These are phyloP conservation scores for Drosophila nigritarsus DNA, from an alignment of 2,888 invertebrate genomes.

Conservation along the genomic window DNA sequence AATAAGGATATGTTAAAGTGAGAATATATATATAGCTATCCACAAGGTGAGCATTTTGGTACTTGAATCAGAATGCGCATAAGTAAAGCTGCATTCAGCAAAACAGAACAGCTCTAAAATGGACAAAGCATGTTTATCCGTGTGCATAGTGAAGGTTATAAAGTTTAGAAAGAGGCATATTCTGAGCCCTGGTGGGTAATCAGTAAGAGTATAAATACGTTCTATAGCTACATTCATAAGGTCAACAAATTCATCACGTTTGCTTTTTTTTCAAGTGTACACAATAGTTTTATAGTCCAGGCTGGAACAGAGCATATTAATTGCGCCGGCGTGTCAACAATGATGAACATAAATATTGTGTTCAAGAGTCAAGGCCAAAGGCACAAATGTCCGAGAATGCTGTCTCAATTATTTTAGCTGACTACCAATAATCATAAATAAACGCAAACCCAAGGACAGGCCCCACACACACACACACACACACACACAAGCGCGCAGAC, in stretches of 20 bases:
- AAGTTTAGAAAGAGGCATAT: background rate
- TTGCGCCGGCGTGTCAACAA: slow-evolving; percentile 49
- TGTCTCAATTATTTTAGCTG: slow-evolving; percentile 69
- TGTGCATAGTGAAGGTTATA: background rate
- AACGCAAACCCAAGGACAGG: slow-evolving; percentile 46
- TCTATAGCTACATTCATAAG: background rate
- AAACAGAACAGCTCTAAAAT: too few species aligned
- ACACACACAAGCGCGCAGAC: background rate
- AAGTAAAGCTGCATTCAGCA: background rate
- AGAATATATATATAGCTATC: background rate
- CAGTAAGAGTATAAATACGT: background rate
- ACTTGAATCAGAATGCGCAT: too few species aligned
- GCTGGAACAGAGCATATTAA: slow-evolving; percentile 11
- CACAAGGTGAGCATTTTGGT: background rate
- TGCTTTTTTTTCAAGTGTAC: background rate
- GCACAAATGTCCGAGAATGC: slow-evolving; percentile 34
- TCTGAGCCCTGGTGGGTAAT: background rate
- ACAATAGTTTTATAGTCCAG: slow-evolving; percentile 19
- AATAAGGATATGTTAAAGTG: background rate
- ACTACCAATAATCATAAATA: slow-evolving; percentile 77
- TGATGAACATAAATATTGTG: slow-evolving; percentile 55
- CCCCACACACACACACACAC: slow-evolving; percentile 1
- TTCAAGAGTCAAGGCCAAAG: slow-evolving; percentile 43
- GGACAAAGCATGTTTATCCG: too few species aligned
- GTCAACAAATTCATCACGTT: background rate